These are phyloP conservation scores for Hoplodrina blanda DNA, from an alignment of 2,888 invertebrate species.

Conservation along the genomic window DNA sequence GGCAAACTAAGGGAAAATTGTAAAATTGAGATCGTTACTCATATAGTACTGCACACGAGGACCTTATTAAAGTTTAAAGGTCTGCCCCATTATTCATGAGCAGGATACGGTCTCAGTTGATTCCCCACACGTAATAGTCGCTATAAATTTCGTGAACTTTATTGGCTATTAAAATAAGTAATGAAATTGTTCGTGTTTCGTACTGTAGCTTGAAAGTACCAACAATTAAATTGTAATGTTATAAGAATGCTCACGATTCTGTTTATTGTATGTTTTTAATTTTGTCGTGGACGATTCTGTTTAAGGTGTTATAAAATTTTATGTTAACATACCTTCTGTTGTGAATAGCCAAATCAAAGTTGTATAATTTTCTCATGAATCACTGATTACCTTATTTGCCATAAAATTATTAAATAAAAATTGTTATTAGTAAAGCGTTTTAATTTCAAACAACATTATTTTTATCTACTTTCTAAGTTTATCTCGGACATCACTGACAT, in stretches of 20 bases:
- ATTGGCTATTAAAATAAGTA: slow-evolving; percentile 89
- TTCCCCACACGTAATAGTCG: slow-evolving; percentile 85
- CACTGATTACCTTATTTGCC: not conserved
- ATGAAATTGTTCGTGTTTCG: slow-evolving; percentile 80
- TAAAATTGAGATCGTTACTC: slow-evolving; percentile 79
- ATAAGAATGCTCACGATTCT: slow-evolving; percentile 21
- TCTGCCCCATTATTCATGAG: slow-evolving; percentile 83
- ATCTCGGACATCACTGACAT: too few species aligned
- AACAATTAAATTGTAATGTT: slow-evolving; percentile 45
- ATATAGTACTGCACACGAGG: slow-evolving; percentile 69
- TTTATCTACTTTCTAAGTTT: too few species aligned
- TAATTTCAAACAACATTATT: too few species aligned
- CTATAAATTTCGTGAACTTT: slow-evolving; percentile 87
- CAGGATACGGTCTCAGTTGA: slow-evolving; percentile 78
- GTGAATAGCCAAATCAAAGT: not conserved
- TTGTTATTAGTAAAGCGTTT: too few species aligned
- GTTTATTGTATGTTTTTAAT: slow-evolving; percentile 18
- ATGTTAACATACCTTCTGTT: not conserved
- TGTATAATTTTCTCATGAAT: not conserved
- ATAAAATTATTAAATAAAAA: too few species aligned
- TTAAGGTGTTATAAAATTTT: not conserved
- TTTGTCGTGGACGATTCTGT: slow-evolving; percentile 1
- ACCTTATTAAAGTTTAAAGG: slow-evolving; percentile 88
- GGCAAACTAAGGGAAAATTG: slow-evolving; percentile 75
- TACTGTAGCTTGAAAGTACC: slow-evolving; percentile 12